Evolutionary conservation across 2,797 vertebrate species (phyloP).

Genomic region (Sebastes kiyomatsui): DNA sequence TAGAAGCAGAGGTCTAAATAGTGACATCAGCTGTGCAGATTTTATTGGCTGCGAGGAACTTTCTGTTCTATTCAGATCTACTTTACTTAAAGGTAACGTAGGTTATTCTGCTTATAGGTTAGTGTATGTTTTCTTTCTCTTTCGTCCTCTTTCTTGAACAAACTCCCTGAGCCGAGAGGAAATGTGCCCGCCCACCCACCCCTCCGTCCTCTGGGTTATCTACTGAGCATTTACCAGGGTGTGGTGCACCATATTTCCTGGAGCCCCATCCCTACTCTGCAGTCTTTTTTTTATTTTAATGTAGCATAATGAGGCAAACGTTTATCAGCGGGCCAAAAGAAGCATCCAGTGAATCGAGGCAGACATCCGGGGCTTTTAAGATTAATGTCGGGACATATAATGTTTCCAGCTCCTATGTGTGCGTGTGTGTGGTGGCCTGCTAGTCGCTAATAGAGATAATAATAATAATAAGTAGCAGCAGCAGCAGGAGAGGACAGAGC

Average conservation of each 20-base stretch:
- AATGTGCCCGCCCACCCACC: background rate
- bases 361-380: conserved; percentile 12
- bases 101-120: background rate
- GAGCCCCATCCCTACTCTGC: background rate
- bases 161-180: background rate
- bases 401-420: conserved; percentile 6
- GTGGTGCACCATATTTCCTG: conserved; percentile 46
- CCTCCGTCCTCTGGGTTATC: background rate
- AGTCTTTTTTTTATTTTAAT: background rate
- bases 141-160: background rate
- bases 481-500: conserved; percentile 7
- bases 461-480: background rate
- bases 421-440: background rate
- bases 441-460: background rate
- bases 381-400: background rate
- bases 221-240: conserved; percentile 24
- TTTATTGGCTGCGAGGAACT: background rate
- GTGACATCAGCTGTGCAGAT: conserved; percentile 11
- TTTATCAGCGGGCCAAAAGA: background rate
- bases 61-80: background rate
- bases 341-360: background rate
- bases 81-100: background rate
- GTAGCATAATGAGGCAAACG: background rate
- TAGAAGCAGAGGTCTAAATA: conserved; percentile 10
- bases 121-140: background rate